A percentile compares a stretch with the other conserved stretches of the same genome.
Evolutionary conservation across 2,797 vertebrate species (phyloP).

Genomic region (Falco naumanni): DNA sequence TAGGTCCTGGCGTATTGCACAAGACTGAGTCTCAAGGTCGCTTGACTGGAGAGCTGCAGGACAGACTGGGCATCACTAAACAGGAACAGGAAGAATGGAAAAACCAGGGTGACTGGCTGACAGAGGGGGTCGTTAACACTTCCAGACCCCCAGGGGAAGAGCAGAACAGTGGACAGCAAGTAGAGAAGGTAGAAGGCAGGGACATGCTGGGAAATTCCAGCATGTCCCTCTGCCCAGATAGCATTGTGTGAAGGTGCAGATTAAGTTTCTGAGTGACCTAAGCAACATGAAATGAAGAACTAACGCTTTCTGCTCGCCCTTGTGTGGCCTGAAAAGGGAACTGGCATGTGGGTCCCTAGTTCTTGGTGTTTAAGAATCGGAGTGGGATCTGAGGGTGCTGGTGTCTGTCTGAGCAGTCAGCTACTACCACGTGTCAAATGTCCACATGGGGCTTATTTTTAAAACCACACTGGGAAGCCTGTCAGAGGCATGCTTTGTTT

Average conservation of each 20-base stretch:
- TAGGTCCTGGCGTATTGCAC: conserved; percentile 90
- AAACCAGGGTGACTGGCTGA: conserved; percentile 86
- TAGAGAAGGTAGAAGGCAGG: conserved; percentile 91
- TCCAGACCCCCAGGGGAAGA: conserved; percentile 85
- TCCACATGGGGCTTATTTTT: neutral
- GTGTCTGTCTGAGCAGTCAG: neutral
- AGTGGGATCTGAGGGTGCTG: neutral
- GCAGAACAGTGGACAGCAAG: conserved; percentile 79
- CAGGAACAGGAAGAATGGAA: conserved; percentile 79
- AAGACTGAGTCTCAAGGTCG: conserved; percentile 91
- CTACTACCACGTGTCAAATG: neutral
- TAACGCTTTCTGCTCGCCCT: neutral
- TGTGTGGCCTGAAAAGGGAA: neutral
- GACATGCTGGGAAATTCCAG: neutral
- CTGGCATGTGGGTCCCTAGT: neutral
- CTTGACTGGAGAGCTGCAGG: conserved; percentile 92
- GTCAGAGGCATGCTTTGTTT: neutral
- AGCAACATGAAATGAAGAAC: neutral
- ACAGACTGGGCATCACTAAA: conserved; percentile 86
- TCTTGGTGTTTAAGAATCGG: neutral
- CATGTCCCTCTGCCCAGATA: neutral
- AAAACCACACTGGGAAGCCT: neutral
- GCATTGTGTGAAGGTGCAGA: neutral
- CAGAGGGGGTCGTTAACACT: conserved; percentile 89
- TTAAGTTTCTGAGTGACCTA: neutral